Evolutionary conservation across 92 coral and sea anemone genomes (phyloP).

Genomic region (Porites lobata): DNA sequence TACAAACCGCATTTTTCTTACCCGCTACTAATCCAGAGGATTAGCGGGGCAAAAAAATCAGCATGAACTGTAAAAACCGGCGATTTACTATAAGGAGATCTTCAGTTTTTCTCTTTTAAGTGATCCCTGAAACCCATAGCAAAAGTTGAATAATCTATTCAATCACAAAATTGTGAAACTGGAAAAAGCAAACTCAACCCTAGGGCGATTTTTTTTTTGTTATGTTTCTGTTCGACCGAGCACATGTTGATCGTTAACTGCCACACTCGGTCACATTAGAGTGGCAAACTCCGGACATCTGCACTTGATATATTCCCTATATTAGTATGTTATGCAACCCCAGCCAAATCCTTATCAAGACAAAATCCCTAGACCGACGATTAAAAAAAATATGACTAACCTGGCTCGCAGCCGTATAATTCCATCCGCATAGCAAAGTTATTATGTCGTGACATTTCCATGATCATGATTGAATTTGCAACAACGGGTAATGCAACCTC

Average conservation of each 20-base stretch:
- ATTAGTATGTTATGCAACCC: background rate
- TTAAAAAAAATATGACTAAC: constrained; percentile 15
- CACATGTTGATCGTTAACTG: too few relatives aligned
- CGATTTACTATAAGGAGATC: too few relatives aligned
- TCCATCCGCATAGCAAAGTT: constrained; percentile 79
- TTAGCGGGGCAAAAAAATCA: background rate
- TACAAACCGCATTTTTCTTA: background rate
- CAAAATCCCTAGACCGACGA: background rate
- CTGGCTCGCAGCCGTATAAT: constrained; percentile 80
- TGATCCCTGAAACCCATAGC: too few relatives aligned
- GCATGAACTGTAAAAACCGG: background rate
- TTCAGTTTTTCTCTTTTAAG: too few relatives aligned
- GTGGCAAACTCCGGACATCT: too few relatives aligned
- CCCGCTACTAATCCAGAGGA: background rate
- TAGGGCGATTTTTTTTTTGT: too few relatives aligned
- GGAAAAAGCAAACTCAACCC: too few relatives aligned
- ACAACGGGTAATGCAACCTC: constrained; percentile 71
- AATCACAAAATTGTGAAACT: too few relatives aligned
- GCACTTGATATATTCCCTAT: background rate
- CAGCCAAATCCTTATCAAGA: background rate
- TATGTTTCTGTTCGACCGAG: too few relatives aligned
- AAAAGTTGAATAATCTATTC: too few relatives aligned
- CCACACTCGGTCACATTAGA: too few relatives aligned
- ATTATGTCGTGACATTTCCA: constrained; percentile 39
- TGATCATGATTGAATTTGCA: constrained; percentile 63